Evolutionary conservation across 2,888 invertebrate species (phyloP).

Genomic region (Antitype chi): DNA sequence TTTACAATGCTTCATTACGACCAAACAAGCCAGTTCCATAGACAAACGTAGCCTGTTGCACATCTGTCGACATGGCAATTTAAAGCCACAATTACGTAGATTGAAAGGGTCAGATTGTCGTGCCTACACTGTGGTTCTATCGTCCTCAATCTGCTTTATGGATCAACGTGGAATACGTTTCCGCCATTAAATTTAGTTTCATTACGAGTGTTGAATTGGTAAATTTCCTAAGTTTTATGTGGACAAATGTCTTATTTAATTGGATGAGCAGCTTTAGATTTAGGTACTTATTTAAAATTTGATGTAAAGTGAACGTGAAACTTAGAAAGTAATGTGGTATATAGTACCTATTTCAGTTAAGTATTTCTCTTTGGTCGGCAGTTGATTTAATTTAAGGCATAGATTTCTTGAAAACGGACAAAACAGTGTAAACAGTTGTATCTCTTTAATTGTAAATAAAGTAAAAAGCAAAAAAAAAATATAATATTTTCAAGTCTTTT

Average conservation of each 20-base stretch:
- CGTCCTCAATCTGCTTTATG: constrained; percentile 1
- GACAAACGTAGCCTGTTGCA: constrained; percentile 50
- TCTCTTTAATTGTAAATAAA: too few relatives aligned
- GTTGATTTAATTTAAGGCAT: not conserved
- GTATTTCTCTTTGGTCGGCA: not conserved
- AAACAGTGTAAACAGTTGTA: too few relatives aligned
- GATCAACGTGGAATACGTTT: not conserved
- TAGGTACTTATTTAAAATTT: not conserved
- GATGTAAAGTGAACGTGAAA: not conserved
- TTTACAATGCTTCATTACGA: constrained; percentile 5
- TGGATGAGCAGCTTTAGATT: too few relatives aligned
- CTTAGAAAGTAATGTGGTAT: not conserved
- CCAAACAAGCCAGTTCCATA: constrained; percentile 5
- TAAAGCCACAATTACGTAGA: constrained; percentile 40
- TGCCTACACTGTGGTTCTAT: constrained; percentile 11
- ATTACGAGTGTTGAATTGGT: not conserved
- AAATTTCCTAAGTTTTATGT: not conserved
- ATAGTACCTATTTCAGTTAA: not conserved
- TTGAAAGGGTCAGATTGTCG: constrained; percentile 32
- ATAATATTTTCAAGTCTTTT: too few relatives aligned
- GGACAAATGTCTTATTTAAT: not conserved
- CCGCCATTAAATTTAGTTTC: not conserved
- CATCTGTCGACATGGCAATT: constrained; percentile 45
- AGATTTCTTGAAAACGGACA: too few relatives aligned
- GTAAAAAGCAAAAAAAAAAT: too few relatives aligned